Conservation (phyloP, 2,113 vertebrate species). For the Zosterops borbonicus region DNA sequence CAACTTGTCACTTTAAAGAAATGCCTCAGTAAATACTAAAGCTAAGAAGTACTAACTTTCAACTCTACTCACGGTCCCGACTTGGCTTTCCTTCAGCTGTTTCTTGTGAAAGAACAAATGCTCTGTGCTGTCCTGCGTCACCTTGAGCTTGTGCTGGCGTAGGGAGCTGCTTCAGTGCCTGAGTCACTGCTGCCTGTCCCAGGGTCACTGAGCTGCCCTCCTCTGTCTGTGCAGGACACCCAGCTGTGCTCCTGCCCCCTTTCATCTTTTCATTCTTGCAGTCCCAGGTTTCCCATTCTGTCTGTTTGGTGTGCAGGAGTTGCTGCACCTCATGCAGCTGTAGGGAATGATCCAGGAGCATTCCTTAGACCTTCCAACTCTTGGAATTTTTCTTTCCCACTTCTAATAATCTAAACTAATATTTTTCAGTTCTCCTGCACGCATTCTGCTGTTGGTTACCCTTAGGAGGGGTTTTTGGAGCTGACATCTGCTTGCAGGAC, state of each 20-base stretch:
- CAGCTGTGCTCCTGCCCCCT: not conserved
- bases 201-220: not conserved
- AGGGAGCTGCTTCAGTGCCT: not conserved
- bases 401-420: not conserved
- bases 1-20: not conserved
- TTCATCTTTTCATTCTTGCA: not conserved
- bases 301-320: not conserved
- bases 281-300: not conserved
- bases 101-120: not conserved
- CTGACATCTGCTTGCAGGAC: not conserved
- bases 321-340: not conserved
- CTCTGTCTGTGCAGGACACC: rapidly evolving
- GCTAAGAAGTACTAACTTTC: not conserved
- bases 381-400: not conserved
- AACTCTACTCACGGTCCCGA: rapidly evolving
- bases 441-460: not conserved
- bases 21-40: not conserved
- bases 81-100: not conserved
- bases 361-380: not conserved
- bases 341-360: not conserved
- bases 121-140: not conserved
- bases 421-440: not conserved
- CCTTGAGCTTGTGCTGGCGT: not conserved
- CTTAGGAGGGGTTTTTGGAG: not conserved
- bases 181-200: not conserved